Percentiles rank a stretch among this genome's conserved stretches.
Conservation (phyloP, 1,140 invertebrate species). For the Magallana angulata region DNA sequence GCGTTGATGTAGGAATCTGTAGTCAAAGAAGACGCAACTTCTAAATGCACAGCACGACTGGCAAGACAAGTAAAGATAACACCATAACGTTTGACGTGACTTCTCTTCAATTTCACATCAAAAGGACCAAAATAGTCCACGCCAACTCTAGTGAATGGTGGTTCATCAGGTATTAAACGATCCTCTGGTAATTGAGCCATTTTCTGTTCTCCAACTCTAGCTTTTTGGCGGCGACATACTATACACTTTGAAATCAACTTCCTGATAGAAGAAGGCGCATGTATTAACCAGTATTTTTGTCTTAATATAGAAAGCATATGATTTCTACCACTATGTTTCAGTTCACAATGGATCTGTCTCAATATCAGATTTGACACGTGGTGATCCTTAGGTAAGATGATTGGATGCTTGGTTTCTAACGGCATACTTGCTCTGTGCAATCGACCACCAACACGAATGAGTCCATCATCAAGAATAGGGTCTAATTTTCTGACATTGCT, state of each 20-base stretch:
- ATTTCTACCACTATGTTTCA: conserved; percentile 51
- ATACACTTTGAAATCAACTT: conserved; percentile 53
- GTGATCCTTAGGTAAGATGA: conserved; percentile 51
- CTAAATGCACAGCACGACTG: conserved; percentile 61
- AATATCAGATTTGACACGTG: conserved; percentile 48
- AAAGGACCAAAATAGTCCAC: conserved; percentile 67
- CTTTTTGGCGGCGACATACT: conserved; percentile 44
- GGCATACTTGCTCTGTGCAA: conserved; percentile 16
- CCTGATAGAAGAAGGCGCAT: conserved; percentile 43
- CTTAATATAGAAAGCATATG: conserved; percentile 35
- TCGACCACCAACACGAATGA: conserved; percentile 56
- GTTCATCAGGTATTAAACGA: conserved; percentile 49
- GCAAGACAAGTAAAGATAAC: conserved; percentile 63
- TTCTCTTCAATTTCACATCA: conserved; percentile 57
- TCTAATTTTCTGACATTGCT: conserved; percentile 48
- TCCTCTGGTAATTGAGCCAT: conserved; percentile 56
- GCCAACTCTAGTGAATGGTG: conserved; percentile 57
- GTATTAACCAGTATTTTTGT: conserved; percentile 51
- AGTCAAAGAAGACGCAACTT: conserved; percentile 49
- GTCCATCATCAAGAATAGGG: conserved; percentile 45
- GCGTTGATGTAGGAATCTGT: conserved; percentile 53
- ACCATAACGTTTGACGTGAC: conserved; percentile 60
- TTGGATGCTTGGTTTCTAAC: conserved; percentile 49
- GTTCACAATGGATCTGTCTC: conserved; percentile 35
- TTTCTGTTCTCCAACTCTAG: conserved; percentile 50